Evolutionary conservation across 2,113 vertebrate species (phyloP), one percentile per base, ranked within the genome.

Genomic region (Cephalopholis sonnerati): DNA sequence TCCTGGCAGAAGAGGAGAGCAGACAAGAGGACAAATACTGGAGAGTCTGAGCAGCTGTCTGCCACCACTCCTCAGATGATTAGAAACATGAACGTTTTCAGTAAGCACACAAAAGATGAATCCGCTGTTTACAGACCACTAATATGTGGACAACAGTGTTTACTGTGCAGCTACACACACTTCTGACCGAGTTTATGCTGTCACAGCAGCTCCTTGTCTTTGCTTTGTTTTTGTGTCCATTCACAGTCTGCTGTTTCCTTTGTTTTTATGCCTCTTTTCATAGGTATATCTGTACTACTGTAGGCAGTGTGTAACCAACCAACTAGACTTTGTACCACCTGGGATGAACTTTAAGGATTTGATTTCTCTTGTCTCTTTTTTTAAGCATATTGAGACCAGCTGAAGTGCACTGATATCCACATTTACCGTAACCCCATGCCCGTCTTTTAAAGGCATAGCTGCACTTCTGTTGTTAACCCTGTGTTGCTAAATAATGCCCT

Each of bases 1-100:
- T 75, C 63, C 85, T 83, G 91, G 84, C 62, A 83, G 78, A 25
- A 44, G 67, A 48, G 63, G 41, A 80, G 93, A 58, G 71, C 66
- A 84, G 84, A 91, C 74, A 57, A 62, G 51, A 75, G 50, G 81
- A 85, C 74, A 84, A 87, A 89, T 29, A 77, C 25, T 68, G 83
- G 25, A 76, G 81, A 90, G 85, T 84, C 77, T 78, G 79, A 89
- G 48, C 79, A 87, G 74, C 75, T 89, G 90, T 81, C 85, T 85
- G 84, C 65, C 57, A 25, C 50, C 46, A 51, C 53, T 69, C 61
- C 77, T 85, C 63, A 13, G 50, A 74, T 81, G 29, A 84, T 86
- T 82, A 48, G 54, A 86, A 74, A 86, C 85, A 81, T 55, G 20
- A 69, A 62, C 55, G 73, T 59, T 73, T 70, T 72, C 39, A 85